Evolutionary conservation across 2,888 invertebrate genomes (phyloP).

Genomic region (Bombylius major): DNA sequence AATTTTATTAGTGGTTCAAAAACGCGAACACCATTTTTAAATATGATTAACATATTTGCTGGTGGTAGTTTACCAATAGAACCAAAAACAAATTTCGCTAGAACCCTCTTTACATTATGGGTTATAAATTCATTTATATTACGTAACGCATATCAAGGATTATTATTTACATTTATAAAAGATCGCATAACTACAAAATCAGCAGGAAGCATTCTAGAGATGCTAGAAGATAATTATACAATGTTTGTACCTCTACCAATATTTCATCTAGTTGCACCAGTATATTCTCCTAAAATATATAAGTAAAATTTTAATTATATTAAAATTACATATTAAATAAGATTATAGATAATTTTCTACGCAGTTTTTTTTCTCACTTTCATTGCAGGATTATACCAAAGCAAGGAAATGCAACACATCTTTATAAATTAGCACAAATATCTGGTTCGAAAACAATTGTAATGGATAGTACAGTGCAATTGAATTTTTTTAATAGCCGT

Average conservation of each 20-base stretch:
- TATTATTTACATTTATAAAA: slow-evolving; percentile 10
- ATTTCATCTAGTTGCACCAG: background rate
- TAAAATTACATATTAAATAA: background rate
- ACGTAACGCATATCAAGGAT: slow-evolving; percentile 13
- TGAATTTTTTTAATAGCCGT: slow-evolving; percentile 1
- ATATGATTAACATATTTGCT: slow-evolving; percentile 9
- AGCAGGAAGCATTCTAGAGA: background rate
- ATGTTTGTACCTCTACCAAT: background rate
- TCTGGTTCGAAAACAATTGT: background rate
- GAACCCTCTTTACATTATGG: slow-evolving; percentile 8
- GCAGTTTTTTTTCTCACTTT: too few species aligned
- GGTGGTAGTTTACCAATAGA: slow-evolving; percentile 3
- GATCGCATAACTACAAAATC: background rate
- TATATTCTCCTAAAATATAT: too few species aligned
- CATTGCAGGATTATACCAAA: too few species aligned
- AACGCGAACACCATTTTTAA: slow-evolving; percentile 3
- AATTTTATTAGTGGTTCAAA: slow-evolving; percentile 9
- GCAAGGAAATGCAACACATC: too few species aligned
- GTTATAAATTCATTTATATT: slow-evolving; percentile 6
- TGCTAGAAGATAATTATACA: background rate
- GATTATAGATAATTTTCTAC: too few species aligned
- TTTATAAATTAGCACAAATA: background rate
- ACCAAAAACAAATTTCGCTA: slow-evolving; percentile 11
- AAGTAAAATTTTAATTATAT: background rate
- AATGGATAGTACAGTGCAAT: background rate